Conservation (phyloP, 2,888 invertebrate genomes). For the Drosophila flavopinicola region DNA sequence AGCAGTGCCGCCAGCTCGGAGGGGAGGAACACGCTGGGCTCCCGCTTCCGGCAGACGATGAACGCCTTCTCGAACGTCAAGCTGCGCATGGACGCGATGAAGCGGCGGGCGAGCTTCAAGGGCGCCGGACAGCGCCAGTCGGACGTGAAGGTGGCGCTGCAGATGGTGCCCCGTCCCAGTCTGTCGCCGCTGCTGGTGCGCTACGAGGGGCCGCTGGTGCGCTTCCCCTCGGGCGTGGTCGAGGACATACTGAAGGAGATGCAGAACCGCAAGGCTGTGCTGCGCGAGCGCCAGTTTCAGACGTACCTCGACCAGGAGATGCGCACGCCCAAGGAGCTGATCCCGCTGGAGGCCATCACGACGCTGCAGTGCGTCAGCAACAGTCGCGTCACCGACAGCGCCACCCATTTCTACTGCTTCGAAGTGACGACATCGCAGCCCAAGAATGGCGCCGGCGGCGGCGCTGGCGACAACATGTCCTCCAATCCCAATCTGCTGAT, state of each 20-base stretch:
- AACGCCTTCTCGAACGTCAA: conserved; percentile 82
- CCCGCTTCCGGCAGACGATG: conserved; percentile 78
- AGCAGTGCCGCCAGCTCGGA: conserved; percentile 14
- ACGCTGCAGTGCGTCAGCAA: conserved; percentile 84
- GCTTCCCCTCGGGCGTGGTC: conserved; percentile 86
- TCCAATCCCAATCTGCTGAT: conserved; percentile 83
- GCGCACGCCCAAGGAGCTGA: conserved; percentile 88
- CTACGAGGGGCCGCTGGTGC: conserved; percentile 83
- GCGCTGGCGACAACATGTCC: conserved; percentile 52
- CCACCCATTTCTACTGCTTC: conserved; percentile 84
- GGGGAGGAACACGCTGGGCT: conserved; percentile 49
- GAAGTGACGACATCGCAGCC: conserved; percentile 83
- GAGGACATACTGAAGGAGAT: conserved; percentile 91
- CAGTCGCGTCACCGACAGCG: conserved; percentile 84
- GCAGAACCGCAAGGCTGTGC: conserved; percentile 89
- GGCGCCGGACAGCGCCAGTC: conserved; percentile 55
- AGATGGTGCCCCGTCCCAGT: conserved; percentile 83
- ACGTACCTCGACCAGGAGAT: conserved; percentile 90
- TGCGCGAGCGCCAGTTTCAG: conserved; percentile 89
- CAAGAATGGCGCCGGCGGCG: conserved; percentile 68
- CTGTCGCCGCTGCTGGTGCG: conserved; percentile 82
- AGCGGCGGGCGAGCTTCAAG: conserved; percentile 82
- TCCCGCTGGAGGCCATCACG: conserved; percentile 87
- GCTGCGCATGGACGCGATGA: conserved; percentile 82
- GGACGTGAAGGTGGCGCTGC: conserved; percentile 80